Evolutionary conservation across 2,797 vertebrate genomes (phyloP), one percentile per base, ranked within the genome.

Genomic region (Chaunax sp.): DNA sequence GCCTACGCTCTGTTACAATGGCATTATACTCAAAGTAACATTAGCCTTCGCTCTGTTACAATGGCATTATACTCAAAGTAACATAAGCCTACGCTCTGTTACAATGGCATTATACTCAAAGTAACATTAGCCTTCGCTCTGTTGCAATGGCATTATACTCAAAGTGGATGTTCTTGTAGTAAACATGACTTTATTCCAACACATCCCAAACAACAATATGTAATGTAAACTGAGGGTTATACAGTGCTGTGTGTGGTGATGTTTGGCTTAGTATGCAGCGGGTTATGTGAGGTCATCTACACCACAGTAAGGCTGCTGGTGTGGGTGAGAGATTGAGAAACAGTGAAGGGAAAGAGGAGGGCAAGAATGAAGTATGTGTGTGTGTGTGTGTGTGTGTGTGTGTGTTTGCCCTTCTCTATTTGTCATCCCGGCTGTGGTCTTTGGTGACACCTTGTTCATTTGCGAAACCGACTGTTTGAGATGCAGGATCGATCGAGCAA

Each of bases 361-460:
- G 18, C 41, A 4, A 35, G 35, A 22, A 46, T 45, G 56, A 43
- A 60, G 69, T 61, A 64, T 64, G 69, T 53, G 19, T 60, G 41
- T 20, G 22, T 28, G 49, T 26, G 40, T 56, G 38, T 51, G 38
- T 47, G n/a, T 45, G 33, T 45, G 30, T 13, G 47, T 19, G 54
- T 41, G 30, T 19, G 41, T 12, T 49, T 15, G 38, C 58, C 55
- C 40, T 26, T 79, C 68, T 85, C 85, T 85, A 85, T 89, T 87
- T 88, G 85, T 89, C 89, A 82, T 80, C 82, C 71, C 10, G 19
- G 61, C 69, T 44, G 2, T 63, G 79, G 82, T 87, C 82, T 84
- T 87, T 73, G 73, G 88, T 90, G 90, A 90, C 90, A 91, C 86
- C 70, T 78, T 89, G 90, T 85, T 90, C 90, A 90, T 90, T 91